Percentiles rank a stretch among this genome's conserved stretches.
phyloP scores from a whole-genome alignment of 2,113 vertebrate genomes.

The Ptilonorhynchus violaceus region DNA sequence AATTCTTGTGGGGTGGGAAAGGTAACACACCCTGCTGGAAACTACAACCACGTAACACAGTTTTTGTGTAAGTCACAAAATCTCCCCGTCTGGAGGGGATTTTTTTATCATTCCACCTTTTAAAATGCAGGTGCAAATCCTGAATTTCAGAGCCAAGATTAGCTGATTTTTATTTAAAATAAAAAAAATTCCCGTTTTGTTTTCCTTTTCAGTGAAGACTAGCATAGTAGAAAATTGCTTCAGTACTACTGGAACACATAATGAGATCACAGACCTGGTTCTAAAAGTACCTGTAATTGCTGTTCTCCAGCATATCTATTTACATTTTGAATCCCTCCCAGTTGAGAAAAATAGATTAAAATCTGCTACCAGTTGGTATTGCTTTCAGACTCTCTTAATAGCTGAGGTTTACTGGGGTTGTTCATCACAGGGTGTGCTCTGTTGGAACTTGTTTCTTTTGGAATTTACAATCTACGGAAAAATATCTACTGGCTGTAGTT shows the following conservation, averaged over 20 bases:
- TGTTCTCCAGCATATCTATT: not conserved
- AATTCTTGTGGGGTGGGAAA: not conserved
- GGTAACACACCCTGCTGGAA: not conserved
- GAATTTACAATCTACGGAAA: constrained; percentile 32
- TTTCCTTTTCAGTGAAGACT: not conserved
- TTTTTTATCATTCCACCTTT: not conserved
- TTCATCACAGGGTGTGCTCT: not conserved
- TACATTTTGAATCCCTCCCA: constrained; percentile 24
- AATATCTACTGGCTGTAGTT: not conserved
- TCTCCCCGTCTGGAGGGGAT: not conserved
- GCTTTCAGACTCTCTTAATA: constrained; percentile 3
- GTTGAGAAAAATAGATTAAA: constrained; percentile 28
- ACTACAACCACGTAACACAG: not conserved
- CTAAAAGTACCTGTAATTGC: not conserved
- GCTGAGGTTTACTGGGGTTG: not conserved
- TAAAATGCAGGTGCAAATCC: not conserved
- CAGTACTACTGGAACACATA: not conserved
- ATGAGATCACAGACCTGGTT: not conserved
- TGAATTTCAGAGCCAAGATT: not conserved
- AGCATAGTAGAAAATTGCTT: not conserved
- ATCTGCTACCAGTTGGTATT: constrained; percentile 11
- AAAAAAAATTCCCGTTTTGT: not conserved
- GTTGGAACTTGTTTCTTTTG: constrained; percentile 25
- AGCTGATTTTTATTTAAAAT: not conserved
- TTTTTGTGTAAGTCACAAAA: not conserved